Base-by-base conservation (phyloP, 2,113 vertebrate species). In the Microtus richardsoni region DNA sequence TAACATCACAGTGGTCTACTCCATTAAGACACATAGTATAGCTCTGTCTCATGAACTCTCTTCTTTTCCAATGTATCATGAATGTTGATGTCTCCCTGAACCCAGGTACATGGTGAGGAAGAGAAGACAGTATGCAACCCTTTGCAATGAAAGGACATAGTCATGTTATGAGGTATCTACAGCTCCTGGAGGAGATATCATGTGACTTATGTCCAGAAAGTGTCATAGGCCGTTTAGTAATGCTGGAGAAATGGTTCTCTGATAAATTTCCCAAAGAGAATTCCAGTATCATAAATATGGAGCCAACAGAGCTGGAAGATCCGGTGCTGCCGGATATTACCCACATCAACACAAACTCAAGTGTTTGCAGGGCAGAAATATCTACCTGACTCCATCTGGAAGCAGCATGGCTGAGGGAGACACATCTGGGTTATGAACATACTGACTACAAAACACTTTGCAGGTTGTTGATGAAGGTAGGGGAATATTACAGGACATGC, bases 391-490 rank as follows among this genome's bases (percentile, higher is more conserved):
- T 22, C 52, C 1, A 6, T n/a, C 21, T 30, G 1, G 16, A 44
- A 68, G 21, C 8, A 54, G 30, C 19, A 7, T 30, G 49, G 19
- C 19, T 7, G 28, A 33, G 26, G 44, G 14, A 2, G 0, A 13
- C 2, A 0, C 0, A 3, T 62, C 52, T 49, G 36, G n/a, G 4
- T 0, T 41, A 16, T 0, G 9, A 26, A 9, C 28, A 22, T 2
- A 44, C 10, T 2, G 10, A 26, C 73, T 47, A 7, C 6, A 33
- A 47, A 28, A 33, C n/a, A 26, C 21, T 66, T 28, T 9, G 4
- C 3, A 16, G 14, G 19, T 4, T 66, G 71, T 77, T 30, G 24
- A 14, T 36, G 14, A 30, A 80, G n/a, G 62, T 3, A 22, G 36
- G 8, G 3, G 8, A 58, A 24, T 47, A 12, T 3, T 5, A 8